Conservation (phyloP, 2,113 vertebrate species). For the Pedionomus torquatus region DNA sequence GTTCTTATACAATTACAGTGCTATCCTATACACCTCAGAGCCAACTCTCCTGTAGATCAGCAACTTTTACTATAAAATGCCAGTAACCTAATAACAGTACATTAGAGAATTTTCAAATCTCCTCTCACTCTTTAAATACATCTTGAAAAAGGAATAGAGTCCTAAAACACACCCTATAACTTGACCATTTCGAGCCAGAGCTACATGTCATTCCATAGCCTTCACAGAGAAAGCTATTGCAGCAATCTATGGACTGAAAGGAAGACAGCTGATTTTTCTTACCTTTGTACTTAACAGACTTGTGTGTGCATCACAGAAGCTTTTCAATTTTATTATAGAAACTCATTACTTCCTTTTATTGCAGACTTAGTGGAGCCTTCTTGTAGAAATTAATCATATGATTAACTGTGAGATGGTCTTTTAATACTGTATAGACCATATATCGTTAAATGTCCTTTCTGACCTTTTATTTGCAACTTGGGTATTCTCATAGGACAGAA, state of each 20-base stretch:
- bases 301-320: conserved; percentile 45
- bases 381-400: conserved; percentile 71
- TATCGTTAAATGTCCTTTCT: conserved; percentile 63
- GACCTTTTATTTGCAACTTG: conserved; percentile 72
- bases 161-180: not conserved
- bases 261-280: conserved; percentile 29
- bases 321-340: conserved; percentile 69
- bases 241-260: not conserved
- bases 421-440: conserved; percentile 72
- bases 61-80: not conserved
- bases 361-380: conserved; percentile 77
- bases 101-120: not conserved
- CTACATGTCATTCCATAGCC: not conserved
- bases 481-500: conserved; percentile 62
- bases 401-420: conserved; percentile 73
- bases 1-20: not conserved
- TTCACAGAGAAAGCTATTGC: not conserved
- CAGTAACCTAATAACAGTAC: not conserved
- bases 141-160: not conserved
- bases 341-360: conserved; percentile 74
- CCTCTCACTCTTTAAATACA: not conserved
- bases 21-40: not conserved
- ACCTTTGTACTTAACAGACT: conserved; percentile 49
- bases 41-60: not conserved
- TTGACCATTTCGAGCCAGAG: not conserved